These are phyloP conservation scores for Hyppa rectilinea DNA, from an alignment of 2,888 invertebrate species.

Conservation along the genomic window DNA sequence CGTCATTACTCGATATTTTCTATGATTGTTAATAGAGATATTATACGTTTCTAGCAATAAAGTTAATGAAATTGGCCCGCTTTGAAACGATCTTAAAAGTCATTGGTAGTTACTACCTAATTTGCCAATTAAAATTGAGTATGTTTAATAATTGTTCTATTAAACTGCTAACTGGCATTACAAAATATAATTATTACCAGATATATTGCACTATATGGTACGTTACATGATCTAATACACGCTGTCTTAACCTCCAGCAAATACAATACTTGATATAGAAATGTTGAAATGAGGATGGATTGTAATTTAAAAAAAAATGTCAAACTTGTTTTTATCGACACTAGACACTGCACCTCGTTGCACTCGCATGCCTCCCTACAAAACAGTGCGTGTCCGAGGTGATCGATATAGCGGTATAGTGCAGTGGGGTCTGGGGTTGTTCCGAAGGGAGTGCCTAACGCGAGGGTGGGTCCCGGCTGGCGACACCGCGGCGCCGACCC, in stretches of 20 bases:
- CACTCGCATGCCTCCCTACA: slow-evolving; percentile 35
- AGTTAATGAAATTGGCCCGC: not conserved
- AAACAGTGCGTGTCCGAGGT: slow-evolving; percentile 76
- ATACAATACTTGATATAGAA: not conserved
- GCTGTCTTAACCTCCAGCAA: not conserved
- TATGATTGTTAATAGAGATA: not conserved
- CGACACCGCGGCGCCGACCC: slow-evolving; percentile 60
- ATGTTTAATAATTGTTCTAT: not conserved
- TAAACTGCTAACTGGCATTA: slow-evolving; percentile 1
- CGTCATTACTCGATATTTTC: slow-evolving; percentile 49
- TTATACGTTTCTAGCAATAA: not conserved
- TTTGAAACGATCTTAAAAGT: not conserved
- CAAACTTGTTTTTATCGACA: slow-evolving; percentile 7
- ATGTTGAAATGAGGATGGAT: too few species aligned
- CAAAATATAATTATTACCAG: slow-evolving; percentile 7
- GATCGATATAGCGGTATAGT: slow-evolving; percentile 77
- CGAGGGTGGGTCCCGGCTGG: slow-evolving; percentile 63
- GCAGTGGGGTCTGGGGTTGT: slow-evolving; percentile 70
- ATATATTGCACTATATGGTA: not conserved
- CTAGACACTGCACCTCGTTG: slow-evolving; percentile 33
- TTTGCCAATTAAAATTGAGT: slow-evolving; percentile 18
- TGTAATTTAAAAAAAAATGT: too few species aligned
- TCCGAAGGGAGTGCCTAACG: slow-evolving; percentile 71
- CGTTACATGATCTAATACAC: not conserved
- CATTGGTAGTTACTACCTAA: not conserved